Evolutionary conservation across 2,797 vertebrate species (phyloP).

Genomic region (Sorex maritimensis): DNA sequence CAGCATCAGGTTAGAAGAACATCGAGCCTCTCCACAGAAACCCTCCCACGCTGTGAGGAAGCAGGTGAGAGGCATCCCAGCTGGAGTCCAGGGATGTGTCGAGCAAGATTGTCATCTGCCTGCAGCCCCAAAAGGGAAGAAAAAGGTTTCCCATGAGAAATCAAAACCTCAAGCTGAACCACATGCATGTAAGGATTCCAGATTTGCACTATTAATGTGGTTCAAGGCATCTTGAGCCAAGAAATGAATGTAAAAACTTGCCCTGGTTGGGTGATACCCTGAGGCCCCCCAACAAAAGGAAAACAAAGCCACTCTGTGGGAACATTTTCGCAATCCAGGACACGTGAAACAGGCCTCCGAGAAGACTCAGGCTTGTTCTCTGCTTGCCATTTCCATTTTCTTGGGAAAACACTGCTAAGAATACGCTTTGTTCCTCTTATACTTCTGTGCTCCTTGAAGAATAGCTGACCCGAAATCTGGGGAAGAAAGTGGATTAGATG

Average conservation of each 20-base stretch:
- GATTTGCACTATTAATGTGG: conserved; percentile 10
- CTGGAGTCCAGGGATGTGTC: conserved; percentile 30
- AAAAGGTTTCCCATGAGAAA: conserved; percentile 79
- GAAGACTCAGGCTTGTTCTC: neutral
- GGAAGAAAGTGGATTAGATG: neutral
- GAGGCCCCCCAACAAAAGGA: conserved; percentile 45
- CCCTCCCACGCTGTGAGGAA: neutral
- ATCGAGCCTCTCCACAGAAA: neutral
- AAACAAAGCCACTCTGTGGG: conserved; percentile 73
- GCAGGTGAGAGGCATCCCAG: conserved; percentile 12
- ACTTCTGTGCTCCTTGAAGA: neutral
- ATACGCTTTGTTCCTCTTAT: neutral
- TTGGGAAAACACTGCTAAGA: neutral
- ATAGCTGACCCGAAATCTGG: neutral
- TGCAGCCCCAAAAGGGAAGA: conserved; percentile 38
- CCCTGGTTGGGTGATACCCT: conserved; percentile 9
- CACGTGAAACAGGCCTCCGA: neutral
- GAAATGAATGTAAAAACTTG: conserved; percentile 74
- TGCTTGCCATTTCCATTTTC: conserved; percentile 50
- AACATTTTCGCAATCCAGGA: conserved; percentile 65
- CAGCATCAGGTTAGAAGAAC: neutral
- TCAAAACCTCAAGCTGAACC: conserved; percentile 68
- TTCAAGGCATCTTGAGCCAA: conserved; percentile 64
- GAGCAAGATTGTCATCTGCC: conserved; percentile 51
- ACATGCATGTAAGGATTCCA: conserved; percentile 46